Percentiles rank a stretch among this genome's conserved stretches.
These are phyloP conservation scores for Eubasilissa regina DNA, from an alignment of 1,140 invertebrate genomes.

Conservation along the genomic window DNA sequence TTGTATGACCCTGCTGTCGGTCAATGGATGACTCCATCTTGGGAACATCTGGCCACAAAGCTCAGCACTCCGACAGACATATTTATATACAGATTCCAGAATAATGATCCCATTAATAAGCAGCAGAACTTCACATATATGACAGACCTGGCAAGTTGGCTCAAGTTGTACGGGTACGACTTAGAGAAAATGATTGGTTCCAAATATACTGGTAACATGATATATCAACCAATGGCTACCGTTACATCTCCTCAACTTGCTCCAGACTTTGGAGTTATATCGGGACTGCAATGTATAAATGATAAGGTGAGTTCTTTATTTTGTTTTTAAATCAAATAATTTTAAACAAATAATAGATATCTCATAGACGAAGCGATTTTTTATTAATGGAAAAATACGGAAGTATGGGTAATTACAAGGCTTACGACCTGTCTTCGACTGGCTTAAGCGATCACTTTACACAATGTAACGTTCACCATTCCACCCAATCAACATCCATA, in stretches of 20 bases:
- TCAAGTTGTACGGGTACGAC: constrained; percentile 91
- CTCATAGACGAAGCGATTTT: too few relatives aligned
- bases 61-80: constrained; percentile 89
- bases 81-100: constrained; percentile 92
- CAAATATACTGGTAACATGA: constrained; percentile 82
- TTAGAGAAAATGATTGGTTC: constrained; percentile 88
- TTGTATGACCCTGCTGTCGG: constrained; percentile 94
- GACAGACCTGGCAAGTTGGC: constrained; percentile 88
- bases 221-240: constrained; percentile 83
- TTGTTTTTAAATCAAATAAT: too few relatives aligned
- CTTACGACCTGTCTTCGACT: too few relatives aligned
- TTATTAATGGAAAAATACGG: too few relatives aligned
- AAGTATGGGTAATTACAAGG: too few relatives aligned
- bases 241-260: constrained; percentile 84
- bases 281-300: constrained; percentile 89
- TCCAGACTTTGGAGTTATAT: constrained; percentile 90
- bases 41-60: constrained; percentile 87
- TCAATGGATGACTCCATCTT: constrained; percentile 95
- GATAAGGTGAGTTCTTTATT: constrained; percentile 75
- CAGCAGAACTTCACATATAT: constrained; percentile 84
- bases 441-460: too few relatives aligned
- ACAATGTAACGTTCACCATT: too few relatives aligned
- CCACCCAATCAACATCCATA: not conserved
- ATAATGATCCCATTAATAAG: constrained; percentile 93
- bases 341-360: too few relatives aligned